Conservation (phyloP, 2,888 invertebrate species). For the Trachelus troglodyta region DNA sequence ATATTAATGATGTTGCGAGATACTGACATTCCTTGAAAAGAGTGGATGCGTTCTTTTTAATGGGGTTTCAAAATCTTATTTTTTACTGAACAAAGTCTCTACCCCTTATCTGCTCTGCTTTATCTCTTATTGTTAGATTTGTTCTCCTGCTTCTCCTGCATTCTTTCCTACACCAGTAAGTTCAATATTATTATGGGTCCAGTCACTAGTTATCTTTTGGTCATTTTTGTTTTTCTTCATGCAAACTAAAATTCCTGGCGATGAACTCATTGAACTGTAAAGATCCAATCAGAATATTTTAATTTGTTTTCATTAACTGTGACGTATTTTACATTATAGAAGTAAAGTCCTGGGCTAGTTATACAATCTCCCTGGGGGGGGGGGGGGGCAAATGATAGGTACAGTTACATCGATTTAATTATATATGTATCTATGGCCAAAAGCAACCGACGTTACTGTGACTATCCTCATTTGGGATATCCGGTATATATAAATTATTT, state of each 20-base stretch:
- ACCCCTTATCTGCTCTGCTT: no score
- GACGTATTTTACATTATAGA: neutral
- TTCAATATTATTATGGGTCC: no score
- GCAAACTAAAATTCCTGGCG: neutral
- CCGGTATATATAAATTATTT: neutral
- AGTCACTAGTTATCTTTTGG: neutral
- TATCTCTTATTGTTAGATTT: no score
- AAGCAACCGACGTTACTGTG: no score
- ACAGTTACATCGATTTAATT: neutral
- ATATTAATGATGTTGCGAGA: slow-evolving; percentile 25
- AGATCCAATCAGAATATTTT: neutral
- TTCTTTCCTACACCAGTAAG: no score
- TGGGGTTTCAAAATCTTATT: no score
- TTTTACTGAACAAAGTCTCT: no score
- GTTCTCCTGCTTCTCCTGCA: no score
- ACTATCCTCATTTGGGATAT: neutral
- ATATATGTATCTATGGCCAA: neutral
- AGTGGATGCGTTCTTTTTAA: no score
- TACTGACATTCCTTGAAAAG: neutral
- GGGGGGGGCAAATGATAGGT: neutral
- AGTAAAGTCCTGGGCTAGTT: no score
- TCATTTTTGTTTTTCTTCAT: neutral
- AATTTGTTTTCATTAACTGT: neutral
- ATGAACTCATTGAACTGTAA: neutral
- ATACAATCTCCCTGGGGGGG: neutral